These are phyloP conservation scores for Mallotus villosus DNA, from an alignment of 2,797 vertebrate genomes.

Conservation along the genomic window DNA sequence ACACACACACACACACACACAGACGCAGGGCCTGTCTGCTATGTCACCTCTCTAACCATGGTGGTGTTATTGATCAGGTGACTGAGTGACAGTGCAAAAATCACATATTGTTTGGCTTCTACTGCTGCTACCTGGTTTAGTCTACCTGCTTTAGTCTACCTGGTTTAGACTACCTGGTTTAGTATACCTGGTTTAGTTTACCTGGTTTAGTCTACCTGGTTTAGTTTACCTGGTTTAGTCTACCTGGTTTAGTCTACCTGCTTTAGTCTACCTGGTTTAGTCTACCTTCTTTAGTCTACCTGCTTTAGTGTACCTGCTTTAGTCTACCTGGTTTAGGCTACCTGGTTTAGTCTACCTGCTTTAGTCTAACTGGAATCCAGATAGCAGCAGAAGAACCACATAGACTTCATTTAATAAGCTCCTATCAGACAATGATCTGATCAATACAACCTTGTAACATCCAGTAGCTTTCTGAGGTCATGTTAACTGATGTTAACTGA, in stretches of 20 bases:
- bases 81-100: too few species aligned
- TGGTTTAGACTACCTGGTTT: neutral
- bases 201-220: neutral
- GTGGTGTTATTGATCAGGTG: too few species aligned
- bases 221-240: neutral
- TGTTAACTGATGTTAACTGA: too few species aligned
- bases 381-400: neutral
- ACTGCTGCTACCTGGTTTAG: neutral
- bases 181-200: neutral
- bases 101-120: too few species aligned
- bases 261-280: neutral
- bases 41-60: too few species aligned
- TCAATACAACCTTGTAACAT: neutral
- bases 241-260: neutral
- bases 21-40: neutral
- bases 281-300: too few species aligned
- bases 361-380: neutral
- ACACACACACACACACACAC: neutral
- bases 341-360: neutral
- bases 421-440: neutral
- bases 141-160: neutral
- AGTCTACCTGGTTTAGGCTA: neutral
- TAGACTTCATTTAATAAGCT: neutral
- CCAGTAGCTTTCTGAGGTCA: neutral
- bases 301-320: too few species aligned